Evolutionary conservation across 2,113 vertebrate species (phyloP), one percentile per base, ranked within the genome.

Genomic region (Phalacrocorax pelagicus): DNA sequence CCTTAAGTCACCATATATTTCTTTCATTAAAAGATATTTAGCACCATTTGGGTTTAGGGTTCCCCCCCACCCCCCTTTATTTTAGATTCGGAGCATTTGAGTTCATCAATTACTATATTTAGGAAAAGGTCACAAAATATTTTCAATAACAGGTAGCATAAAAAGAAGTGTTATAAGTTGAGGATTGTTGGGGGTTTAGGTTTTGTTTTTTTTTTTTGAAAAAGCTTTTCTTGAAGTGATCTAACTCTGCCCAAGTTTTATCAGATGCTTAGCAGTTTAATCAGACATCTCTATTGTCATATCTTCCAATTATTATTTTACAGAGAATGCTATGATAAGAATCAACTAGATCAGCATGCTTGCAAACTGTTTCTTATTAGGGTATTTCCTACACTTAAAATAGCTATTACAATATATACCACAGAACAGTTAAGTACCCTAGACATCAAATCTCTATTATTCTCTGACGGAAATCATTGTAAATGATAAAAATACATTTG

Each of bases 321-420:
- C 70, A 86, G 57, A 91, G 30, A 77, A 62, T 55, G 14, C 22
- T 46, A 23, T 5, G 95, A 96, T 95, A 95, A 97, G 75, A 92
- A 97, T 96, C 92, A 92, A 87, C 78, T 13, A 89, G 14, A 75
- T 91, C 86, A 95, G 86, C 91, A 91, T 24, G 29, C 8, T 6
- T 46, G 66, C 54, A 90, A 95, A 66, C 70, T 70, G 52, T 71
- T 90, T 95, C 93, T 85, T 95, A 75, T 80, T 85, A 79, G 88
- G 84, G 95, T 97, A 97, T 96, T 97, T 97, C 92, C 94, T 94
- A 70, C 70, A 54, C 81, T 91, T 91, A 79, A 95, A 90, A 92
- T 85, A 95, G 58, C 65, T 89, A 80, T 89, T 82, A 87, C 36
- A 94, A 54, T 66, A 89, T 24, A 91, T 91, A 94, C 51, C 84